A percentile compares a stretch with the other conserved stretches of the same genome.
These are phyloP conservation scores for Gadus macrocephalus DNA, from an alignment of 2,113 vertebrate species.

Conservation along the genomic window DNA sequence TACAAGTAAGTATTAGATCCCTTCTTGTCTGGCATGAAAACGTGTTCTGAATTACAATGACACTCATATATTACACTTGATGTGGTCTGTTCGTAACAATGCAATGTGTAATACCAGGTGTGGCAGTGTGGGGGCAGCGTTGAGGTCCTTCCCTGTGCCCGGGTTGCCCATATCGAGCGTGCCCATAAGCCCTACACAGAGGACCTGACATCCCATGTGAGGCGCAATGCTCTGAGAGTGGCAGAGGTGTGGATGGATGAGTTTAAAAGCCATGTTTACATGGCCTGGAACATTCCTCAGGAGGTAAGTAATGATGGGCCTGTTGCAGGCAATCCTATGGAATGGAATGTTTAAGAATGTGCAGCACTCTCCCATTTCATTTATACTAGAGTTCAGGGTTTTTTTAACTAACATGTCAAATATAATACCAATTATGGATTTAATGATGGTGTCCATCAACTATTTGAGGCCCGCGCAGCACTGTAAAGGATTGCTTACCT, in stretches of 20 bases:
- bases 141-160: slow-evolving; percentile 92
- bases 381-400: too few species aligned
- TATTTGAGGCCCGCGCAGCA: too few species aligned
- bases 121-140: slow-evolving; percentile 98
- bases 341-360: background rate
- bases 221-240: slow-evolving; percentile 89
- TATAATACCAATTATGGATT: too few species aligned
- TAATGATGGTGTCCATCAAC: too few species aligned
- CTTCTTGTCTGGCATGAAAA: too few species aligned
- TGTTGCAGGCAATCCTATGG: slow-evolving; percentile 25
- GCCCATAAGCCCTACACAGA: slow-evolving; percentile 96
- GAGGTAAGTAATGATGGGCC: slow-evolving; percentile 75
- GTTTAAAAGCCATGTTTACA: slow-evolving; percentile 97
- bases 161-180: slow-evolving; percentile 93
- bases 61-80: background rate
- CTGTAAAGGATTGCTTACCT: too few species aligned
- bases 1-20: too few species aligned
- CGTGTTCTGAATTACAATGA: too few species aligned
- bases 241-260: slow-evolving; percentile 99
- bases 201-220: slow-evolving; percentile 87
- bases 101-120: slow-evolving; percentile 69
- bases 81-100: background rate
- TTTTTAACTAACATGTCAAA: too few species aligned
- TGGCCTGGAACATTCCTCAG: slow-evolving; percentile 97
- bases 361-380: too few species aligned